phyloP scores from a whole-genome alignment of 1,140 invertebrate genomes.

The Asbolus verrucosus region DNA sequence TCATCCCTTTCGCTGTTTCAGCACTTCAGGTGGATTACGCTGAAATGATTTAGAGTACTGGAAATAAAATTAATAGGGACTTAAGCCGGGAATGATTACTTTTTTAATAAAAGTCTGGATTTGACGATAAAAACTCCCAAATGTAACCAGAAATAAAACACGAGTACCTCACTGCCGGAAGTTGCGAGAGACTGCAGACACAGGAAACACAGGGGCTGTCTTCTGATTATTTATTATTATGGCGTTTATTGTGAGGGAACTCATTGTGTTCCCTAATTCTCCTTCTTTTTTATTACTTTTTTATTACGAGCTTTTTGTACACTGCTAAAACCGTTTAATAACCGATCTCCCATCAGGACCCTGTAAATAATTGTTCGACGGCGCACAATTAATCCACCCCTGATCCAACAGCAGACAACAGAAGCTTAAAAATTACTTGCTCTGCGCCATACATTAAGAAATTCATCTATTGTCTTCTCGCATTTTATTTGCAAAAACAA shows the following conservation, averaged over 20 bases:
- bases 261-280: constrained; percentile 47
- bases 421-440: too few species aligned
- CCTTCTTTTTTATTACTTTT: constrained; percentile 49
- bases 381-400: too few species aligned
- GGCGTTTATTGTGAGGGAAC: constrained; percentile 44
- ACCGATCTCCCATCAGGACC: constrained; percentile 28
- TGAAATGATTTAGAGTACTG: constrained; percentile 45
- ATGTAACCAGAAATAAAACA: constrained; percentile 48
- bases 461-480: too few species aligned
- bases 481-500: too few species aligned
- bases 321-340: constrained; percentile 42
- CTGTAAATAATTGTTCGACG: constrained; percentile 30
- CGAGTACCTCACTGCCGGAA: constrained; percentile 38
- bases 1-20: constrained; percentile 50
- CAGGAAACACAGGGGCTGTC: constrained; percentile 47
- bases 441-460: too few species aligned
- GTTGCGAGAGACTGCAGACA: constrained; percentile 44
- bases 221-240: constrained; percentile 53
- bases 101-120: constrained; percentile 48
- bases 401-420: too few species aligned
- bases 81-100: constrained; percentile 46
- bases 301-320: constrained; percentile 43
- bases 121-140: constrained; percentile 33
- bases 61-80: constrained; percentile 22
- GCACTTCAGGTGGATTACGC: constrained; percentile 46